phyloP scores from a whole-genome alignment of 2,888 invertebrate species.

The Caenorhabditis becei region DNA sequence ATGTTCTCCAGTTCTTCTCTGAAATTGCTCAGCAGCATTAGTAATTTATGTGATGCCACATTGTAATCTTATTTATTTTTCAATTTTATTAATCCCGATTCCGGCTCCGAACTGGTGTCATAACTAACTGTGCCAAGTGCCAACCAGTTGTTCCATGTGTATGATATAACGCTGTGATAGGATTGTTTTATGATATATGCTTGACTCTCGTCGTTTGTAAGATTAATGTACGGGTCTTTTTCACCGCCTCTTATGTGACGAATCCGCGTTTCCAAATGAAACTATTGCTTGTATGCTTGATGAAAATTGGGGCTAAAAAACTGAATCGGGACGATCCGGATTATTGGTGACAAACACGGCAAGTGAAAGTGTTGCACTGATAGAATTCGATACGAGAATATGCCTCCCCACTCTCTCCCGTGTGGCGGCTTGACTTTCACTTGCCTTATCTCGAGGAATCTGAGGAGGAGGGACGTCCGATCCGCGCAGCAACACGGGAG shows the following conservation, averaged over 20 bases:
- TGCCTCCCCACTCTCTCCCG: conserved; percentile 24
- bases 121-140: background rate
- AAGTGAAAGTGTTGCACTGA: conserved; percentile 65
- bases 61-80: background rate
- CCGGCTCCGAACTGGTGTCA: background rate
- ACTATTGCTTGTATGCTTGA: conserved; percentile 31
- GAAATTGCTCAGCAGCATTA: conserved; percentile 97
- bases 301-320: conserved; percentile 56
- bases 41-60: too few relatives aligned
- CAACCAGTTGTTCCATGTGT: too few relatives aligned
- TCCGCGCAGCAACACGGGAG: conserved; percentile 54
- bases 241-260: background rate
- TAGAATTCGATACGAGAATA: conserved; percentile 52
- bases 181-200: conserved; percentile 13
- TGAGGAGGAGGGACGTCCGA: conserved; percentile 41
- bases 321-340: conserved; percentile 60
- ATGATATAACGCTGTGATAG: background rate
- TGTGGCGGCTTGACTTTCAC: conserved; percentile 53
- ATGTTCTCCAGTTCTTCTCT: conserved; percentile 96
- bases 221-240: conserved; percentile 46
- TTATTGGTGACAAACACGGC: conserved; percentile 59
- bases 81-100: background rate
- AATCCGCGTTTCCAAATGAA: conserved; percentile 27
- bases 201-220: conserved; percentile 38
- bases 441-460: conserved; percentile 59